Base-by-base conservation (phyloP, 2,888 invertebrate species). In the Stomorhina lunata region DNA sequence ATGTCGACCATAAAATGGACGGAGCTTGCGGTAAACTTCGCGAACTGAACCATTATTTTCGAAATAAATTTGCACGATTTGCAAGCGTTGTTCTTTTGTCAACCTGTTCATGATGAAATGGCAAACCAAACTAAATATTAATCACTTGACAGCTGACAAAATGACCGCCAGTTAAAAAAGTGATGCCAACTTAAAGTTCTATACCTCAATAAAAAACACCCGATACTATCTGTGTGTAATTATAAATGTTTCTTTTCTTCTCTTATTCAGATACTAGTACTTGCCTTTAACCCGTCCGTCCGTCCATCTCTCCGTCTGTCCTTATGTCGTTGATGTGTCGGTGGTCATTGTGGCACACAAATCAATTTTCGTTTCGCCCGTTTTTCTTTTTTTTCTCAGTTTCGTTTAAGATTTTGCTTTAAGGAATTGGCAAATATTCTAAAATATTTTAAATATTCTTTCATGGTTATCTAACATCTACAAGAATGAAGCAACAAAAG, bases 311-410 rank as follows among this genome's bases (percentile, higher is more conserved):
- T 22, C 40, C 9, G 22, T 66, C 34, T 22, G 77, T 50, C 34
- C 34, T 48, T 15, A 71, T 78, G 78, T 81, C 81, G 63, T 66
- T 79, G 79, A 79, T 82, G 63, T 79, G 73, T 66, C 76, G 82
- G 71, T 71, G 82, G 83, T 83, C 83, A 80, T 77, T 83, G 80
- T 73, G 80, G 80, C 76, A 83, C 80, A 83, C 83, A 83, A 83
- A 83, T 83, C 83, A 83, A 83, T 83, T 80, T 83, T 83, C 80
- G 80, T 80, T 83, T 66, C 61, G 71, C 75, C 79, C 61, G 76
- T 83, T 83, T 66, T 40, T 17, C 25, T 71, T 55, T 20, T 57
- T 0, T 12, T 25, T 3, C 15, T 22, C 12, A 20, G 4, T 40
- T 6, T 37, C 12, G 29, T 29, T 29, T 25, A 25, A 45, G 53